Evolutionary conservation across 2,888 invertebrate species (phyloP).

Genomic region (Drosophila anomalata): DNA sequence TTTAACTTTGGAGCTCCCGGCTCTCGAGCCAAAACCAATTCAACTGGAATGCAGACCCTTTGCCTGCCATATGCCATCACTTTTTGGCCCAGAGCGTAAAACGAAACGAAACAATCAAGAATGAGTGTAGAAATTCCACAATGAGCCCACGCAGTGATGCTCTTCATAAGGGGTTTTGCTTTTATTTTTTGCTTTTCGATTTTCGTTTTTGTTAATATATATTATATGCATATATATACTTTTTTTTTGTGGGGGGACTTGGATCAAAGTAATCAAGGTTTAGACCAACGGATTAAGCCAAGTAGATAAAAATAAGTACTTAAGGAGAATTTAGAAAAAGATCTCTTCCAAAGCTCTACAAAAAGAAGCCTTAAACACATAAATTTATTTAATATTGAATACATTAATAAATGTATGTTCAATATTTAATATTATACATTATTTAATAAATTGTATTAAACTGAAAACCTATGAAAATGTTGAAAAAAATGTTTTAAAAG

Average conservation of each 20-base stretch:
- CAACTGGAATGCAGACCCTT: constrained; percentile 69
- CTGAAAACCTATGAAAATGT: too few relatives aligned
- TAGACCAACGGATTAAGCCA: constrained; percentile 64
- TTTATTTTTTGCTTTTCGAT: not conserved
- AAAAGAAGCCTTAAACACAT: too few relatives aligned
- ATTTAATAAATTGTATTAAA: too few relatives aligned
- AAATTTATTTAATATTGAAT: too few relatives aligned
- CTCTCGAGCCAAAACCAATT: constrained; percentile 68
- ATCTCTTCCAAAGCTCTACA: too few relatives aligned
- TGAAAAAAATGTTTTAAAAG: not conserved
- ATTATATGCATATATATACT: not conserved
- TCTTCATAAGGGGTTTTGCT: not conserved
- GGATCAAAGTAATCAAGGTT: constrained; percentile 61
- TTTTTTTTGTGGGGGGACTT: not conserved
- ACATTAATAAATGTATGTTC: too few relatives aligned
- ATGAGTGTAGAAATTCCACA: constrained; percentile 81
- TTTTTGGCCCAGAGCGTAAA: constrained; percentile 78
- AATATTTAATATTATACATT: too few relatives aligned
- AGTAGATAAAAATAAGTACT: not conserved
- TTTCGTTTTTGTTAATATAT: not conserved
- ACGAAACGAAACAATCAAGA: constrained; percentile 80
- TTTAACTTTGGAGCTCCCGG: constrained; percentile 12
- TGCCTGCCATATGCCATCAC: constrained; percentile 8
- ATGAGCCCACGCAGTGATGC: constrained; percentile 77
- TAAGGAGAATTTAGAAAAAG: too few relatives aligned